Evolutionary conservation across 1,140 invertebrate species (phyloP).

Genomic region (Phocides pigmalion): DNA sequence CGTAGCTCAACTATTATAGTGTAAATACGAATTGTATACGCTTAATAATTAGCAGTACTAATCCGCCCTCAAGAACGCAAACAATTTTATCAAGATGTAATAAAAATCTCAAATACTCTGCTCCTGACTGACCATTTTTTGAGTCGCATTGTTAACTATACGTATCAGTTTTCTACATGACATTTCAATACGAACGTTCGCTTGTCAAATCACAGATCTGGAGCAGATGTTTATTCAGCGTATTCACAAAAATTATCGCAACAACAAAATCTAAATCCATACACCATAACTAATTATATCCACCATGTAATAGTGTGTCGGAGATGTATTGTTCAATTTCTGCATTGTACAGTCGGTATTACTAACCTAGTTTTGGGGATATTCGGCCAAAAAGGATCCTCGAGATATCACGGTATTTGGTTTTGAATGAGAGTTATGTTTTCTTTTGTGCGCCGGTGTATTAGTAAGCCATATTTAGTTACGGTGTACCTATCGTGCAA

Average conservation of each 20-base stretch:
- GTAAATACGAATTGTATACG: not conserved
- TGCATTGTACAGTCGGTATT: slow-evolving; percentile 66
- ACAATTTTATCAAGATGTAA: slow-evolving; percentile 28
- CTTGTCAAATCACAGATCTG: slow-evolving; percentile 71
- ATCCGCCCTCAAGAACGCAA: slow-evolving; percentile 19
- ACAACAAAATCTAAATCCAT: slow-evolving; percentile 81
- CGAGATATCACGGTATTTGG: slow-evolving; percentile 76
- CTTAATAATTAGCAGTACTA: slow-evolving; percentile 11
- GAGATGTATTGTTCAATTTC: slow-evolving; percentile 64
- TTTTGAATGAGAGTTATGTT: slow-evolving; percentile 74
- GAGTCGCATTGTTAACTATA: slow-evolving; percentile 54
- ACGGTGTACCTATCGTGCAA: slow-evolving; percentile 19
- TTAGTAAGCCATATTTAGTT: slow-evolving; percentile 69
- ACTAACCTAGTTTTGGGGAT: slow-evolving; percentile 81
- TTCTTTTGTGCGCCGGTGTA: slow-evolving; percentile 65
- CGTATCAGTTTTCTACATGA: slow-evolving; percentile 78
- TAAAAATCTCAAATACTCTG: slow-evolving; percentile 3
- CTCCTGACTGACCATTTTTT: slow-evolving; percentile 72
- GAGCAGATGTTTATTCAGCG: slow-evolving; percentile 74
- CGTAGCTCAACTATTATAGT: not conserved
- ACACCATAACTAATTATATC: slow-evolving; percentile 83
- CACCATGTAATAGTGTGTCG: slow-evolving; percentile 76
- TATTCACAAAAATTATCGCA: slow-evolving; percentile 79
- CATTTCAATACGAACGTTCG: slow-evolving; percentile 69
- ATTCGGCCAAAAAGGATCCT: slow-evolving; percentile 63